Conservation (phyloP, 2,797 vertebrate genomes). For the Remorina albescens region DNA sequence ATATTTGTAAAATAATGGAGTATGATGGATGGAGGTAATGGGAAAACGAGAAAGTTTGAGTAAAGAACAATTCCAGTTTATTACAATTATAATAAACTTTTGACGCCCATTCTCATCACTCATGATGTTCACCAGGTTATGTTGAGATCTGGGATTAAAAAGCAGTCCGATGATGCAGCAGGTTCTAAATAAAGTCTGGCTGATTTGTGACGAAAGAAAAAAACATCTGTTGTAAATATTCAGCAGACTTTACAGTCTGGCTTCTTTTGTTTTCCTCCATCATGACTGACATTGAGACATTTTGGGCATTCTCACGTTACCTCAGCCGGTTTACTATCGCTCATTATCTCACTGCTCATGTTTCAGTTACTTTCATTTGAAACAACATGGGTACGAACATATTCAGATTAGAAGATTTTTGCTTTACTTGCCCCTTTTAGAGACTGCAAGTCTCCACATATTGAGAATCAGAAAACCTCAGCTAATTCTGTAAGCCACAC, state of each 20-base stretch:
- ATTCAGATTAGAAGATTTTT: no score
- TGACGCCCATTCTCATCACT: no score
- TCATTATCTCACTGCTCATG: neutral
- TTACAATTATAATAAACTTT: no score
- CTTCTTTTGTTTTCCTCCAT: neutral
- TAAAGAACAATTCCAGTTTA: neutral
- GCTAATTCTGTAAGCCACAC: no score
- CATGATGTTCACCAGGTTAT: neutral
- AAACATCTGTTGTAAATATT: neutral
- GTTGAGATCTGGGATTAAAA: neutral
- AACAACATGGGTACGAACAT: no score
- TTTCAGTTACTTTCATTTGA: no score
- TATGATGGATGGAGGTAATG: conserved; percentile 20
- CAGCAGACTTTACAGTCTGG: neutral
- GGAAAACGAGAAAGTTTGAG: neutral
- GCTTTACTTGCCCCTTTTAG: no score
- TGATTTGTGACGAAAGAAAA: neutral
- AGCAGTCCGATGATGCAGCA: no score
- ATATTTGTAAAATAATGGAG: conserved; percentile 17
- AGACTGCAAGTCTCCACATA: no score
- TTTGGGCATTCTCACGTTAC: no score
- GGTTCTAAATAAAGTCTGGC: neutral
- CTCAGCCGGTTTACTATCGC: neutral
- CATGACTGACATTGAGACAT: no score
- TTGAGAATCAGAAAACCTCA: no score